Percentiles rank a stretch among this genome's conserved stretches.
phyloP scores from a whole-genome alignment of 2,797 vertebrate genomes.

The Catostomus latipinnis region DNA sequence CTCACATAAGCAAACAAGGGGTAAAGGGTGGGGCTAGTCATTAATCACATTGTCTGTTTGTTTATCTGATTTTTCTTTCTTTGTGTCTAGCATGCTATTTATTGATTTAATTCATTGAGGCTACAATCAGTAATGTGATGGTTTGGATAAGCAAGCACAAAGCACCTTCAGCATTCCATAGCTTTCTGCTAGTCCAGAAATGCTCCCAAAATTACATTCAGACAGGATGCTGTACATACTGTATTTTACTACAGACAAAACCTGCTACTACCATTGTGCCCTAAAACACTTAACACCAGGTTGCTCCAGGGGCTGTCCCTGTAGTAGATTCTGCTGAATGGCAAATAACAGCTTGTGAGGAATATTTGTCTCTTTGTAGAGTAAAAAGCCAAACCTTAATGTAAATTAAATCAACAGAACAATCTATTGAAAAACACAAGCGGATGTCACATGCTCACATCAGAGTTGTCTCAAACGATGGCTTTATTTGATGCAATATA shows the following conservation, averaged over 20 bases:
- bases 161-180: neutral
- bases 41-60: slow-evolving; percentile 11
- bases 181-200: slow-evolving; percentile 14
- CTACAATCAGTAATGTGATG: slow-evolving; percentile 29
- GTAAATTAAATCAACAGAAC: no score
- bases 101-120: slow-evolving; percentile 22
- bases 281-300: no score
- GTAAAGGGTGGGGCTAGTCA: slow-evolving; percentile 9
- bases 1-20: neutral
- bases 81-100: slow-evolving; percentile 17
- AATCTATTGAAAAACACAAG: no score
- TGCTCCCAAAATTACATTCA: slow-evolving; percentile 20
- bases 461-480: no score
- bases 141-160: neutral
- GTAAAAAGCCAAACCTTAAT: no score
- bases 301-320: no score
- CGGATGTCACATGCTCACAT: no score
- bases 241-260: slow-evolving; percentile 12
- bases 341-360: no score
- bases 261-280: neutral
- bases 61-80: slow-evolving; percentile 20
- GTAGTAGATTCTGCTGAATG: no score
- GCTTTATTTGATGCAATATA: no score
- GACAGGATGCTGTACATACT: slow-evolving; percentile 16
- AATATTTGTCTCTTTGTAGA: no score